phyloP scores from a whole-genome alignment of 2,888 invertebrate genomes.

The Ceratothoa steindachneri region DNA sequence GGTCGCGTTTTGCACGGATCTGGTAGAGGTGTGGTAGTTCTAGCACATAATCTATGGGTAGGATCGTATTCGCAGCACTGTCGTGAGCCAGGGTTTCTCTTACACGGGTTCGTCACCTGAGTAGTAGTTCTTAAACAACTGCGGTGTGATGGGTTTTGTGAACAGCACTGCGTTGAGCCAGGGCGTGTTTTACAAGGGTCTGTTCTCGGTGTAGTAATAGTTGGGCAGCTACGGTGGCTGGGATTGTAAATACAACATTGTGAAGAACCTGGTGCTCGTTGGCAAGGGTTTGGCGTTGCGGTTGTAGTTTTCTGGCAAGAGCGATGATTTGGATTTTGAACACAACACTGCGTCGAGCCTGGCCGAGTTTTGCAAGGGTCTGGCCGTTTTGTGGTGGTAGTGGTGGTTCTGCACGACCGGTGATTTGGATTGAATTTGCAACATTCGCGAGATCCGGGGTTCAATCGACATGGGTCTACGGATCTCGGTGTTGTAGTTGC shows the following conservation, averaged over 20 bases:
- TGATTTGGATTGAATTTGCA: constrained; percentile 48
- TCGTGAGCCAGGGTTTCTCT: constrained; percentile 8
- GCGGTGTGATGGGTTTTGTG: constrained; percentile 15
- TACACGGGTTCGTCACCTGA: constrained; percentile 14
- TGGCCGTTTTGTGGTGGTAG: too few species aligned
- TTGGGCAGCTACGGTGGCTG: constrained; percentile 8
- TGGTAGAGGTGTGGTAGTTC: constrained; percentile 3
- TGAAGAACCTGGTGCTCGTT: constrained; percentile 16
- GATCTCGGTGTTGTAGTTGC: not conserved
- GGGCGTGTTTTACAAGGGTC: constrained; percentile 24
- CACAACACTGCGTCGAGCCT: too few species aligned
- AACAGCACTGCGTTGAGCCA: constrained; percentile 27
- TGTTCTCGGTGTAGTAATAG: constrained; percentile 10
- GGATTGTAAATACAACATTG: constrained; percentile 24
- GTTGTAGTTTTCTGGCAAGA: constrained; percentile 8
- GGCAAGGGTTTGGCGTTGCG: not conserved
- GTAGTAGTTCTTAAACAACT: constrained; percentile 25
- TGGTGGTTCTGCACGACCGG: constrained; percentile 52
- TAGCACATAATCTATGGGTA: constrained; percentile 15
- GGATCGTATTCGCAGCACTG: constrained; percentile 24
- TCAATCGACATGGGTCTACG: constrained; percentile 5
- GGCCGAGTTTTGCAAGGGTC: too few species aligned
- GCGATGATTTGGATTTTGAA: constrained; percentile 2
- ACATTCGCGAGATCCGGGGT: constrained; percentile 11
- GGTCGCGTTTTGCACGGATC: constrained; percentile 23